These are phyloP conservation scores for Anguilla anguilla DNA, from an alignment of 2,797 vertebrate genomes.

Conservation along the genomic window DNA sequence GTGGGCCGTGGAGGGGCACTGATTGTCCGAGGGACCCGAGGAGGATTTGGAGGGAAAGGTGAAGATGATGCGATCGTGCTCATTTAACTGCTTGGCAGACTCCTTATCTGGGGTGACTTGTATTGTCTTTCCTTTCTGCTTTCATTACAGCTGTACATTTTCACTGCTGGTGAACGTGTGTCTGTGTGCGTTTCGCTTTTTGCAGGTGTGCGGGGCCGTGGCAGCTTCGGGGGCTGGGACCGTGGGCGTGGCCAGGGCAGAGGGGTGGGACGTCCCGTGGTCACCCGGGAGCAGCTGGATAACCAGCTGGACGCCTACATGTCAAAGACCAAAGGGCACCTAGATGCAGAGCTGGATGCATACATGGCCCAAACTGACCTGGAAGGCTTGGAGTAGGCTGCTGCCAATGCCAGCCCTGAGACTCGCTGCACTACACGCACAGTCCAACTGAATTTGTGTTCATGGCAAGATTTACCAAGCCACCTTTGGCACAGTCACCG, in stretches of 20 bases:
- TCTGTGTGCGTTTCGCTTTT: neutral
- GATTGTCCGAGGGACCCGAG: conserved; percentile 72
- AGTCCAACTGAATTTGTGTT: neutral
- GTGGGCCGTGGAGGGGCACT: conserved; percentile 76
- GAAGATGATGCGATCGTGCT: conserved; percentile 37
- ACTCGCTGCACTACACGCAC: neutral
- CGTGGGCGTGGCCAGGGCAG: conserved; percentile 84
- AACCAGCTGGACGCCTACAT: conserved; percentile 97
- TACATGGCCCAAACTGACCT: conserved; percentile 98
- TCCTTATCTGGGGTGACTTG: neutral
- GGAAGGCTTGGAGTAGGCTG: conserved; percentile 81
- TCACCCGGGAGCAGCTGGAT: conserved; percentile 94
- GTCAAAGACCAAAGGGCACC: conserved; percentile 96
- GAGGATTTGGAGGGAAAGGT: conserved; percentile 84
- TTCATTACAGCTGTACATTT: neutral
- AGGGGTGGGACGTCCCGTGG: conserved; percentile 68
- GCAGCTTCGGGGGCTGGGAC: conserved; percentile 79
- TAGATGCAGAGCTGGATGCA: conserved; percentile 94
- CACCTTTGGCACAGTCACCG: neutral
- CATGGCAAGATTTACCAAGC: neutral
- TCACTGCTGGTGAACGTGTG: neutral
- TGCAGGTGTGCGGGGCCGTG: conserved; percentile 74
- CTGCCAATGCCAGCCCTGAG: neutral
- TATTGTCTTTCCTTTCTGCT: neutral
- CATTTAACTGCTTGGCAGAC: neutral